Evolutionary conservation across 2,888 invertebrate genomes (phyloP).

Genomic region (Glaucopsyche alexis): DNA sequence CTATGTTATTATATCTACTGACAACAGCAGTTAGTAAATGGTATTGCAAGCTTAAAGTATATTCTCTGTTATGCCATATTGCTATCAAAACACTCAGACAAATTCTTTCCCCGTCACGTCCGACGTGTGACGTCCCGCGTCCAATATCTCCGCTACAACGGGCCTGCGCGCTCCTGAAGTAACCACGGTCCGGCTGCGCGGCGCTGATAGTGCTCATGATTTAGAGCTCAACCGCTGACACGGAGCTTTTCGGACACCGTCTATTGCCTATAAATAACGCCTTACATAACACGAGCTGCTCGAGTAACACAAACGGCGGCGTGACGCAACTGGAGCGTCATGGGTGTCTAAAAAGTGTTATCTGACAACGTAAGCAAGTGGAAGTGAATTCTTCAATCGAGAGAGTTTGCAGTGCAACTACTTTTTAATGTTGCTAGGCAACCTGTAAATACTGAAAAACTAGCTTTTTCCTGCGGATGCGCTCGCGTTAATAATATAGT

Average conservation of each 20-base stretch:
- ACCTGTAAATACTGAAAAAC: too few species aligned
- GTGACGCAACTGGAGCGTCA: background rate
- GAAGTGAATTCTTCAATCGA: too few species aligned
- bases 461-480: too few species aligned
- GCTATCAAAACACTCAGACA: too few species aligned
- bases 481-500: too few species aligned
- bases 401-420: too few species aligned
- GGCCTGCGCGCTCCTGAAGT: constrained; percentile 54
- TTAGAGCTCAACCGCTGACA: constrained; percentile 85
- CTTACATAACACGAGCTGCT: constrained; percentile 69
- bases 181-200: constrained; percentile 81
- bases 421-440: too few species aligned
- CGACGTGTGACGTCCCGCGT: constrained; percentile 25
- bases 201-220: constrained; percentile 84
- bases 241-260: constrained; percentile 80
- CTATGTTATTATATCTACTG: too few species aligned
- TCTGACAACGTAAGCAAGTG: background rate
- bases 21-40: too few species aligned
- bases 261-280: constrained; percentile 76
- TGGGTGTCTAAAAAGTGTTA: too few species aligned
- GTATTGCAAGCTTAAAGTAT: too few species aligned
- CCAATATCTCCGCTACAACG: constrained; percentile 43
- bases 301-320: background rate
- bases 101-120: constrained; percentile 21
- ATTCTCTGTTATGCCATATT: too few species aligned